Evolutionary conservation across 2,888 invertebrate species (phyloP), one percentile per base, ranked within the genome.

Genomic region (Agriopis marginaria): DNA sequence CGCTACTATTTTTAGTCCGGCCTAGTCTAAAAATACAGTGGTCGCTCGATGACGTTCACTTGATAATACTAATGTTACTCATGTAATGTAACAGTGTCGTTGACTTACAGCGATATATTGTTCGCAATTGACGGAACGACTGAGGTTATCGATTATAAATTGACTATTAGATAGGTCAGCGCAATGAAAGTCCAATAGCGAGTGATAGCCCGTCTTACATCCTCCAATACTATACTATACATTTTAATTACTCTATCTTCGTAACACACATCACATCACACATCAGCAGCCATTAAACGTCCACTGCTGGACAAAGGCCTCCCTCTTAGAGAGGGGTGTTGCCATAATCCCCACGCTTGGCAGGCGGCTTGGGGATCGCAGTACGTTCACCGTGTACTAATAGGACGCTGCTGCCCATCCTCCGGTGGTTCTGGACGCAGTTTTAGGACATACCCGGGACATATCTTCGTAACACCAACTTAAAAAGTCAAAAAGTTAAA

Each of bases 21-120:
- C 90, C 93, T 93, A 93, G 91, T 87, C 94, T 94, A 94, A 94
- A 94, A 92, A 93, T 94, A 94, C 86, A 63, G 80, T 88, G 83
- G 80, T 81, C 87, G 83, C 82, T 75, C 86, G 87, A 86, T 92
- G 93, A 91, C 92, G 93, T 85, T 88, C 79, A 85, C 87, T 89
- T 91, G 93, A 93, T 93, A 93, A 91, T 91, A 88, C 85, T 88
- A 89, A 89, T 89, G 89, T 90, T 86, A 86, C 89, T 89, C 87
- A 86, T 88, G 84, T 86, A 82, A 80, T 87, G 80, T 86, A 82
- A 79, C 79, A 82, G 89, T 84, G 93, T 92, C 94, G 90, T 91
- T 92, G 93, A 93, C 93, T 90, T 88, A 89, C 91, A 88, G 84
- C 86, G 86, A 84, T 82, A 78, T 82, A 84, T 82, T 85, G 84